Evolutionary conservation across 2,113 vertebrate genomes (phyloP).

Genomic region (Cercopithecus mona): DNA sequence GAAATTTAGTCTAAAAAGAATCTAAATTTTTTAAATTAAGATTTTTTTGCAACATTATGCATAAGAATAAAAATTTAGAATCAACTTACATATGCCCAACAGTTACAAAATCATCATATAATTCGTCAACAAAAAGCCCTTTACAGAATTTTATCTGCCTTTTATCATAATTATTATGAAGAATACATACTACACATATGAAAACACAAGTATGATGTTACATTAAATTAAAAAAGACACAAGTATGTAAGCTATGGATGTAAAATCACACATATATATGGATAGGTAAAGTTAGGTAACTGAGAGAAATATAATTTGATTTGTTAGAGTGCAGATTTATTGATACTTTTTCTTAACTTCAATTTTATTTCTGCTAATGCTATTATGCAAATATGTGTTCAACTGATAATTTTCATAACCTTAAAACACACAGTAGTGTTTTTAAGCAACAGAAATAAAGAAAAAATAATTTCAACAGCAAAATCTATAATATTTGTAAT

Average conservation of each 20-base stretch:
- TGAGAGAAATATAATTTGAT: conserved; percentile 14
- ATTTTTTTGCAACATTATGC: background rate
- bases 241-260: background rate
- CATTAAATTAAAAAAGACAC: background rate
- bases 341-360: background rate
- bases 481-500: background rate
- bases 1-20: background rate
- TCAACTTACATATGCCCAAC: background rate
- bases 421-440: background rate
- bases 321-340: background rate
- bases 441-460: background rate
- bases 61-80: background rate
- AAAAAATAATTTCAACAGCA: background rate
- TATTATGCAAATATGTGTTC: background rate
- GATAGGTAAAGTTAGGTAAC: background rate
- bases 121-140: too few species aligned
- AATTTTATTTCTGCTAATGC: background rate
- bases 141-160: background rate
- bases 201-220: background rate
- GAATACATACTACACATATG: background rate
- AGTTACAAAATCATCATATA: background rate
- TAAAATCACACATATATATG: background rate
- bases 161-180: background rate
- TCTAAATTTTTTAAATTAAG: background rate
- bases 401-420: background rate